Conservation (phyloP, 2,888 invertebrate genomes). For the Opisthograptis luteolata region DNA sequence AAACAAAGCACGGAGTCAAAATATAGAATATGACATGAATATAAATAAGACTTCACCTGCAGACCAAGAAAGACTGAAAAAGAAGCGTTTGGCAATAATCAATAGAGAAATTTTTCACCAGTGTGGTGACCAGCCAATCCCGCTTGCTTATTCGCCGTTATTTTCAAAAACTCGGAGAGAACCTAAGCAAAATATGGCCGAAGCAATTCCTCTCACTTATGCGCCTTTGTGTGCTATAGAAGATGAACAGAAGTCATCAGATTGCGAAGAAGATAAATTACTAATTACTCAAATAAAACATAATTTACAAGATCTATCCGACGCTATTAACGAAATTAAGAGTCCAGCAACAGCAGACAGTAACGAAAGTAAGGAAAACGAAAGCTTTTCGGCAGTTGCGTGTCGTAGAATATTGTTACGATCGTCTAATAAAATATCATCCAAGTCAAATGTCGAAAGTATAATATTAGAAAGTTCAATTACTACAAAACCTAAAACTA, state of each 20-base stretch:
- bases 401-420: slow-evolving; percentile 53
- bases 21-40: slow-evolving; percentile 23
- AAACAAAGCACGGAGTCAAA: slow-evolving; percentile 18
- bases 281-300: slow-evolving; percentile 11
- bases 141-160: slow-evolving; percentile 57
- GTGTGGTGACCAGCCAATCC: slow-evolving; percentile 53
- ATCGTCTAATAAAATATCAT: slow-evolving; percentile 52
- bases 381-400: slow-evolving; percentile 21
- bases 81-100: slow-evolving; percentile 62
- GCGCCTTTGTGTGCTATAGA: neutral
- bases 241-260: slow-evolving; percentile 1
- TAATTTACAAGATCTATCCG: slow-evolving; percentile 20
- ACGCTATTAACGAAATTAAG: slow-evolving; percentile 23
- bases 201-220: neutral
- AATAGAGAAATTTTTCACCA: slow-evolving; percentile 56
- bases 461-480: slow-evolving; percentile 10
- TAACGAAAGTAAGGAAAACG: slow-evolving; percentile 50
- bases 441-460: slow-evolving; percentile 15
- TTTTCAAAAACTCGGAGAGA: slow-evolving; percentile 1
- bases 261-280: slow-evolving; percentile 16
- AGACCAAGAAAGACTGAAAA: slow-evolving; percentile 53
- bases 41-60: slow-evolving; percentile 10
- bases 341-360: slow-evolving; percentile 28
- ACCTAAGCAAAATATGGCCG: neutral
- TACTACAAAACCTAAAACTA: slow-evolving; percentile 32